These are phyloP conservation scores for Craterocephalus amniculus DNA, from an alignment of 2,797 vertebrate genomes.

Conservation along the genomic window DNA sequence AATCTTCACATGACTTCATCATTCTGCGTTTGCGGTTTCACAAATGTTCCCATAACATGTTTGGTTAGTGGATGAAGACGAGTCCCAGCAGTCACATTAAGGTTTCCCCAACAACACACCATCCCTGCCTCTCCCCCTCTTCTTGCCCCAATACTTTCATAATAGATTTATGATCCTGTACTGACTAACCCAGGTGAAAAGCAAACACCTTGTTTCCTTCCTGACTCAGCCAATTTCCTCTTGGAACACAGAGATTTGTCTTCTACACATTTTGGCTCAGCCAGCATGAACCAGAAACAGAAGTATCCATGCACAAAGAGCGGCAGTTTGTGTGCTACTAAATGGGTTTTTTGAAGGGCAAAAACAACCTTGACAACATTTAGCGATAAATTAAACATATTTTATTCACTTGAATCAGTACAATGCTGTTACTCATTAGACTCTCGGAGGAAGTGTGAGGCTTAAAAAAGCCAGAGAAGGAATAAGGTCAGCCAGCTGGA, in stretches of 20 bases:
- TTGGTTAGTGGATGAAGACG: background rate
- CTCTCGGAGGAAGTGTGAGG: constrained; percentile 24
- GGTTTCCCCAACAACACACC: constrained; percentile 5
- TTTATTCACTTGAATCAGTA: background rate
- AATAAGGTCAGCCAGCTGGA: constrained; percentile 56
- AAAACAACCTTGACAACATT: background rate
- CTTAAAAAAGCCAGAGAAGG: constrained; percentile 22
- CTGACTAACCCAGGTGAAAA: constrained; percentile 43
- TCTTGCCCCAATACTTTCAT: constrained; percentile 57
- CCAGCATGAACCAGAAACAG: background rate
- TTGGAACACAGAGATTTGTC: constrained; percentile 40
- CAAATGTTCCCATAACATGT: background rate
- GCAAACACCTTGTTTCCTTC: constrained; percentile 44
- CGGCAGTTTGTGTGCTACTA: background rate
- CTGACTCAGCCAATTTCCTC: constrained; percentile 59
- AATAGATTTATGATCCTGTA: constrained; percentile 53
- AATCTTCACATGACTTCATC: background rate
- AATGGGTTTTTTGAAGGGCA: background rate
- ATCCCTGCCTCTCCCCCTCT: background rate
- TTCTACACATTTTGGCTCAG: constrained; percentile 7
- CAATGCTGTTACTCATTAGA: background rate
- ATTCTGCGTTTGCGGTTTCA: background rate
- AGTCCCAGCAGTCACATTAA: constrained; percentile 6
- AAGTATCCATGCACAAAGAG: background rate
- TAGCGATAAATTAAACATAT: background rate